Percentiles rank a stretch among this genome's conserved stretches.
These are phyloP conservation scores for Coryphaenoides rupestris DNA, from an alignment of 2,113 vertebrate species.

Conservation along the genomic window DNA sequence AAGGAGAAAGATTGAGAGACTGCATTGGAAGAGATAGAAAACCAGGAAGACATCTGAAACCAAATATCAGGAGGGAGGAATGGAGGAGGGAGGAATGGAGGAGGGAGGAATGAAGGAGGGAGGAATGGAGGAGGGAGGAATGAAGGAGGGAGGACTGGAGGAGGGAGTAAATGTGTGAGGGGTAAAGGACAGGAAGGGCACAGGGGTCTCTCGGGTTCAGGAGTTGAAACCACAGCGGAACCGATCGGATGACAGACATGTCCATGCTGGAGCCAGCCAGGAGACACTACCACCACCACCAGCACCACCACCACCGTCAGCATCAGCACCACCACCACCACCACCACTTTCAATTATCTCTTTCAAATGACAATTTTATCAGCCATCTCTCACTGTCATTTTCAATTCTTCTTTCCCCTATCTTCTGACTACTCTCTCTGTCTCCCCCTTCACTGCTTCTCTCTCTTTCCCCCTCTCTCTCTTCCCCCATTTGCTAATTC, in stretches of 20 bases:
- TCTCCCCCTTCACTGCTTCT: not conserved
- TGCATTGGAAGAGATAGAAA: not conserved
- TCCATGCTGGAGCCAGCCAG: not conserved
- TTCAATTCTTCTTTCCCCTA: too few relatives aligned
- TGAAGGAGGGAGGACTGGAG: conserved; percentile 20
- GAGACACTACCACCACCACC: not conserved
- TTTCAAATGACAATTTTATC: too few relatives aligned
- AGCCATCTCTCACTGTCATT: too few relatives aligned
- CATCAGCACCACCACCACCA: too few relatives aligned
- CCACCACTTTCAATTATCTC: not conserved
- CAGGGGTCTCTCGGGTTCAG: not conserved
- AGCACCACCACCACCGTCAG: not conserved
- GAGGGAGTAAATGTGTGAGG: not conserved
- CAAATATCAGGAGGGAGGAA: conserved; percentile 17
- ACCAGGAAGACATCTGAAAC: too few relatives aligned
- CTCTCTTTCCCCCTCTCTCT: not conserved
- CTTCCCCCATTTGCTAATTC: not conserved
- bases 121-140: too few relatives aligned
- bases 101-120: not conserved
- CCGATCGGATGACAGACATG: not conserved
- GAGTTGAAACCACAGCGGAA: not conserved
- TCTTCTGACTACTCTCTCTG: not conserved
- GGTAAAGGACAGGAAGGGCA: not conserved
- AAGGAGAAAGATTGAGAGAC: not conserved
- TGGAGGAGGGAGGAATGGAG: conserved; percentile 11